A percentile compares a stretch with the other conserved stretches of the same genome.
Conservation (phyloP, 2,797 vertebrate genomes). For the Apogon talboti region DNA sequence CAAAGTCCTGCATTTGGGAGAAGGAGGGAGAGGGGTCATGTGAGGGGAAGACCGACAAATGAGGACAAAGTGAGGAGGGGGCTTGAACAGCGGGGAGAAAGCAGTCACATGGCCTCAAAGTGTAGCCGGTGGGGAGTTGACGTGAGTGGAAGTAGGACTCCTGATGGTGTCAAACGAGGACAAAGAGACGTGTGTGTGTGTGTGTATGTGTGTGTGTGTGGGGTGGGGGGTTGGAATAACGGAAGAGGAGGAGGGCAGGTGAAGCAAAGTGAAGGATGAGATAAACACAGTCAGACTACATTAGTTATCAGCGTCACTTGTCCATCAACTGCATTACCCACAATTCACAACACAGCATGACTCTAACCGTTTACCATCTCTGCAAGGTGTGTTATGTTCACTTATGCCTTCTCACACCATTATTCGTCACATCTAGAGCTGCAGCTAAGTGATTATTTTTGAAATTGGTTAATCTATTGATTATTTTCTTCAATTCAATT, state of each 20-base stretch:
- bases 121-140: conserved; percentile 38
- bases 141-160: conserved; percentile 40
- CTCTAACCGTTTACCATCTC: neutral
- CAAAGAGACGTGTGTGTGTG: conserved; percentile 22
- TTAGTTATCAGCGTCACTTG: conserved; percentile 44
- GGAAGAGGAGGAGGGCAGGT: conserved; percentile 15
- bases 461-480: too few species aligned
- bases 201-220: too few species aligned
- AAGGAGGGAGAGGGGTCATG: conserved; percentile 26
- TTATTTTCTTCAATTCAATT: too few species aligned
- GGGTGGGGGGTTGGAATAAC: neutral
- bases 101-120: conserved; percentile 57
- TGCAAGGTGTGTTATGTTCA: neutral
- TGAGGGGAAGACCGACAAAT: conserved; percentile 56
- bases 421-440: conserved; percentile 34
- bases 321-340: conserved; percentile 36
- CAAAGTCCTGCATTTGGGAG: conserved; percentile 12
- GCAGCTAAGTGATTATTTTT: too few species aligned
- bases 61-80: conserved; percentile 56
- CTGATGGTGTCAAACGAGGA: conserved; percentile 47
- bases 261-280: conserved; percentile 24
- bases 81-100: conserved; percentile 30
- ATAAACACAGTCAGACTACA: conserved; percentile 39
- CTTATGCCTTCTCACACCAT: conserved; percentile 13
- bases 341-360: neutral